A percentile compares a stretch with the other conserved stretches of the same genome.
These are phyloP conservation scores for Scortum barcoo DNA, from an alignment of 2,113 vertebrate genomes.

Conservation along the genomic window DNA sequence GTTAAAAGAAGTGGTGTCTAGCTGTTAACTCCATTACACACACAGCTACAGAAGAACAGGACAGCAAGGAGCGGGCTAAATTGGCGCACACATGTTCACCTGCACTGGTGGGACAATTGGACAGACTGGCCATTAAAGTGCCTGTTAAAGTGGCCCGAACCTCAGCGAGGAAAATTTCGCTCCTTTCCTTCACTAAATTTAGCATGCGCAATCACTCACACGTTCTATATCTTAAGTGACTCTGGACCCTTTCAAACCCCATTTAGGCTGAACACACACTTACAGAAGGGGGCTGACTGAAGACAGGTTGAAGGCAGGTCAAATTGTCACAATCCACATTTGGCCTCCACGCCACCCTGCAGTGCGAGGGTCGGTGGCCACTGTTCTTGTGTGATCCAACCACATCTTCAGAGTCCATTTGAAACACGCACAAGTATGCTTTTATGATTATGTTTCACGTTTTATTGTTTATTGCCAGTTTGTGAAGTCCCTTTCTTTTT, in stretches of 20 bases:
- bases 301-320: neutral
- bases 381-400: too few species aligned
- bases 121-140: constrained; percentile 65
- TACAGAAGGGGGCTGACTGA: neutral
- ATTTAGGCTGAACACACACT: neutral
- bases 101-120: constrained; percentile 69
- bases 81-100: constrained; percentile 63
- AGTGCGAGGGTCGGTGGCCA: too few species aligned
- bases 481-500: too few species aligned
- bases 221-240: neutral
- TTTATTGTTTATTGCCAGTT: too few species aligned
- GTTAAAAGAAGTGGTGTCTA: constrained; percentile 77
- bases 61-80: constrained; percentile 65
- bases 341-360: neutral
- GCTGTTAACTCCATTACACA: constrained; percentile 79
- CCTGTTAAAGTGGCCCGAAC: constrained; percentile 65
- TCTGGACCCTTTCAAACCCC: constrained; percentile 3
- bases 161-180: constrained; percentile 42
- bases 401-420: too few species aligned
- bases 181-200: constrained; percentile 21
- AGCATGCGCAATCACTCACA: neutral
- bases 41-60: constrained; percentile 70
- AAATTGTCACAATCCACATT: constrained; percentile 14
- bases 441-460: too few species aligned
- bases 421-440: too few species aligned